Base-by-base conservation (phyloP, 92 coral and sea anemone genomes). In the Ricordea florida region DNA sequence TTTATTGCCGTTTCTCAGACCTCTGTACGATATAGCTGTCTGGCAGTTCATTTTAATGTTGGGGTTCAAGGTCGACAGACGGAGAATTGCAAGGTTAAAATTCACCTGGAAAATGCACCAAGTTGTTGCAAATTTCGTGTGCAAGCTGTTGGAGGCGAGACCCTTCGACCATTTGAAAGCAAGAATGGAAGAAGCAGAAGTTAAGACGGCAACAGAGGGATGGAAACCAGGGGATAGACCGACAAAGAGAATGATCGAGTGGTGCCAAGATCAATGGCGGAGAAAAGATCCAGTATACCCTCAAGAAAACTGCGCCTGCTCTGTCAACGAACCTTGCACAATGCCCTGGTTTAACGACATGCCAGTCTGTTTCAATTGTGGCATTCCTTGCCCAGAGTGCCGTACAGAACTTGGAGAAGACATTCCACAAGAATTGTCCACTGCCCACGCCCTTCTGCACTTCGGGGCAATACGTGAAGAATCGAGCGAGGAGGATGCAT, bases 181-280 rank as follows among this genome's bases (percentile, higher is more conserved):
- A 20, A 61, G 44, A 44, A 49, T 71, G 58, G 40, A 27, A 5
- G 79, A 50, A 22, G 56, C 47, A 25, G 53, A 48, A 11, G 74
- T 55, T 6, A 51, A 40, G 20, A 45, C 43, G 22, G 80, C 74
- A 4, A 80, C 60, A 0, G 79, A 53, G 15, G 40, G 45, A 8
- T 80, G 85, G 85, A 18, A 15, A 17, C 20, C 34, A 20, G 62
- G 82, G 22, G 52, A 52, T 2, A 32, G 32, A 17, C 41, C 76
- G 1, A 73, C 76, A 3, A 45, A 56, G 1, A 60, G 31, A 32
- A 4, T 81, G 51, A 52, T 72, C 1, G 68, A 42, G n/a, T 81
- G 87, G 76, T 62, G 81, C 51, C 81, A 72, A 21, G 81, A 81
- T 50, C 81, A 81, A 32, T 81, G 81, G 87, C 37, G 81, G 53